Evolutionary conservation across 2,797 vertebrate species (phyloP).

Genomic region (Enoplosus armatus): DNA sequence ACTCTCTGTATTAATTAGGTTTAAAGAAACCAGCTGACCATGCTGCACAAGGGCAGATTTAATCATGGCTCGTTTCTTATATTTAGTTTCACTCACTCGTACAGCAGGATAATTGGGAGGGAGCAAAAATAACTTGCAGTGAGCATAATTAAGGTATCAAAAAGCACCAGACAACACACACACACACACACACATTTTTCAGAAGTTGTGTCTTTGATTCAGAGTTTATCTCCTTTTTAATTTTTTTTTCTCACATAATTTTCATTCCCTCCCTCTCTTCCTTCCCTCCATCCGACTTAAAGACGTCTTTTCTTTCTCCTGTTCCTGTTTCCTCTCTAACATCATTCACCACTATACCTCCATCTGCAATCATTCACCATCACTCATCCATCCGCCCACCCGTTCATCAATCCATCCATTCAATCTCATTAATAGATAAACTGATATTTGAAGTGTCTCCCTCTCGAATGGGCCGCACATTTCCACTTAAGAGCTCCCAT

Average conservation of each 20-base stretch:
- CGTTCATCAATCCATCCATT: conserved; percentile 48
- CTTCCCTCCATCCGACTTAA: background rate
- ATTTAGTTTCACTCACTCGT: background rate
- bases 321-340: conserved; percentile 19
- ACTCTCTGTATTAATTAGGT: conserved; percentile 15
- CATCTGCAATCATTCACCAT: conserved; percentile 48
- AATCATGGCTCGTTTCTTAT: conserved; percentile 18
- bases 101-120: conserved; percentile 17
- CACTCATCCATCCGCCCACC: conserved; percentile 15
- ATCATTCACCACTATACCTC: conserved; percentile 30
- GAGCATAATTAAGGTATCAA: conserved; percentile 14
- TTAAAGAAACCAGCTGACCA: conserved; percentile 13
- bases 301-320: background rate
- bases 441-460: conserved; percentile 47
- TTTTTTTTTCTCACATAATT: background rate
- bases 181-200: background rate
- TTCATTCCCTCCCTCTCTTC: background rate
- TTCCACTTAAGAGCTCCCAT: conserved; percentile 41
- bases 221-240: background rate
- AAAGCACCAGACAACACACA: background rate
- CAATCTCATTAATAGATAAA: conserved; percentile 53
- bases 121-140: conserved; percentile 13
- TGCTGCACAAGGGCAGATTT: conserved; percentile 1
- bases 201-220: conserved; percentile 14
- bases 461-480: conserved; percentile 39